Percentiles rank a stretch among this genome's conserved stretches.
phyloP scores from a whole-genome alignment of 2,797 vertebrate species.

The Rhincodon typus region DNA sequence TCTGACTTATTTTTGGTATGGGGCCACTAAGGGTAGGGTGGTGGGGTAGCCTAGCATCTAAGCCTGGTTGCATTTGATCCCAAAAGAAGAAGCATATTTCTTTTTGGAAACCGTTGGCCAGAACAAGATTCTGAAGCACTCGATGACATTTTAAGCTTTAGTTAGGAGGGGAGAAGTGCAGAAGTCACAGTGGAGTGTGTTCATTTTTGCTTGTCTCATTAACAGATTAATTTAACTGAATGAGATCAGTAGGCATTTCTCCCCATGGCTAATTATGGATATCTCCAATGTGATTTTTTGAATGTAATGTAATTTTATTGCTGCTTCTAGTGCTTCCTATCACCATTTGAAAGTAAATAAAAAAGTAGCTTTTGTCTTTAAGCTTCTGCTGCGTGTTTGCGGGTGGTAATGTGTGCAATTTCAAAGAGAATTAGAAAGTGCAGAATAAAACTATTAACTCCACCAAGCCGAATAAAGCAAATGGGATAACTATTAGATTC shows the following conservation, averaged over 20 bases:
- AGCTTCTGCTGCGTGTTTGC: background rate
- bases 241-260: background rate
- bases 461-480: background rate
- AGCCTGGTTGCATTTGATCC: background rate
- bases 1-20: too few relatives aligned
- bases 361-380: background rate
- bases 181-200: background rate
- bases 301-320: background rate
- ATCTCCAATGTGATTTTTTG: background rate
- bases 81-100: background rate
- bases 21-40: too few relatives aligned
- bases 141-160: background rate
- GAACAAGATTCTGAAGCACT: background rate
- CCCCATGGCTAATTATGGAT: background rate
- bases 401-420: background rate
- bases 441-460: background rate
- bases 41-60: background rate
- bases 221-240: constrained; percentile 18
- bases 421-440: background rate
- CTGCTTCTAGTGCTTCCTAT: background rate
- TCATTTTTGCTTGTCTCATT: background rate
- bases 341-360: background rate
- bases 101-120: background rate
- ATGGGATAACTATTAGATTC: background rate
- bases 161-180: background rate